Evolutionary conservation across 2,888 invertebrate genomes (phyloP), one percentile per base, ranked within the genome.

Genomic region (Platycheirus rosarum): DNA sequence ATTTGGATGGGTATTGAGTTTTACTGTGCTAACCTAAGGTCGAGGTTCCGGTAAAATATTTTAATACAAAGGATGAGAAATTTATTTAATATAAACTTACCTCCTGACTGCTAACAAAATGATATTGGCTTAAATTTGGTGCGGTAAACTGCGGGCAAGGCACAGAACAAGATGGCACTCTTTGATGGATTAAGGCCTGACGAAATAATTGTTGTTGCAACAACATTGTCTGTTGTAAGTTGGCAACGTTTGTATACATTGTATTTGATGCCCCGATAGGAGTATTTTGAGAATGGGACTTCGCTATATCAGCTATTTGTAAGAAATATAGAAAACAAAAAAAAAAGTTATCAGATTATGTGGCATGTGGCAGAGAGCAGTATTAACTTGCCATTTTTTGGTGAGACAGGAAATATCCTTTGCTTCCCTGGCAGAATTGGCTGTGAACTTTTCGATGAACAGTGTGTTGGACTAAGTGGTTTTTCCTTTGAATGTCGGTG

Each of bases 241-340:
- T 94, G 0, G 93, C 93, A 48, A 92, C 92, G 86, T 94, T 94
- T 13, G 94, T 94, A 90, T 94, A 94, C 93, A 94, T 94, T 0
- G 94, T 93, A 71, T 93, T 93, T 0, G 93, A 91, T 1, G 91
- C 88, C 35, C 77, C 60, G 6, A 78, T 84, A 13, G 82, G 68
- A 20, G 82, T 66, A 13, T 49, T 37, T 37, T 71, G 62, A 7
- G 13, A 13, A 29, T 53, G 76, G 1, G 71, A 57, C 18, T 68
- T 77, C 0, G 42, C n/a, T 18, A 18, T 11, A 53, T 75, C 77
- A 5, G 46, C n/a, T 44, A 66, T 14, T 49, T 18, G 1, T 6
- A 2, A 57, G 13, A 35, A 14, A 13, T 18, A 9, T 46, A 7
- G 8, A 14, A 44, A 23, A 2, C 23, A 23, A 23, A 29, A 49